Conservation (phyloP, 2,888 invertebrate genomes). For the Carcina quercana region DNA sequence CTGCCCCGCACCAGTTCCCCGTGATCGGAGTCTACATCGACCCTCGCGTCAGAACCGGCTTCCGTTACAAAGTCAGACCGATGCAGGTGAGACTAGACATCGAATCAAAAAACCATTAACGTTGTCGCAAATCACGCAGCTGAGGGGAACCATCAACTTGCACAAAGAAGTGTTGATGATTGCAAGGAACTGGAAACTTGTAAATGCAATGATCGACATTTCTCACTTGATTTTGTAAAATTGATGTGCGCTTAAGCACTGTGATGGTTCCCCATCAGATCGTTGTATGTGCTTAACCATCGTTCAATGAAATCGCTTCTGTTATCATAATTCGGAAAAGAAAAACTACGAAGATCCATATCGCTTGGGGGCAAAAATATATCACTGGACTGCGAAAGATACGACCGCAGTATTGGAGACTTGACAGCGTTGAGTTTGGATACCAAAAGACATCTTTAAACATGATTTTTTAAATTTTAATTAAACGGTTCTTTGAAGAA, state of each 20-base stretch:
- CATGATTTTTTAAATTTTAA: slow-evolving; percentile 27
- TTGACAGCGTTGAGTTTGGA: slow-evolving; percentile 28
- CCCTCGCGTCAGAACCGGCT: slow-evolving; percentile 81
- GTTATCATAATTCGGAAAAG: slow-evolving; percentile 44
- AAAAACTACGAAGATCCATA: slow-evolving; percentile 68
- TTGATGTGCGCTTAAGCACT: slow-evolving; percentile 8
- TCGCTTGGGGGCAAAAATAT: slow-evolving; percentile 49
- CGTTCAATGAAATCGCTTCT: slow-evolving; percentile 44
- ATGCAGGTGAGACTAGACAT: slow-evolving; percentile 71
- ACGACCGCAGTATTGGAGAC: slow-evolving; percentile 26
- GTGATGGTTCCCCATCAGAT: slow-evolving; percentile 40
- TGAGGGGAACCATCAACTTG: slow-evolving; percentile 45
- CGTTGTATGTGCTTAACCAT: slow-evolving; percentile 59
- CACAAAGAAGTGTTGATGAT: slow-evolving; percentile 54
- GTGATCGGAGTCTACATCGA: slow-evolving; percentile 84
- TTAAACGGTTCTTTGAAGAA: neutral
- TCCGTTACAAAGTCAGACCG: slow-evolving; percentile 81
- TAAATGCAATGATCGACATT: slow-evolving; percentile 58
- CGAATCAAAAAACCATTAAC: slow-evolving; percentile 26
- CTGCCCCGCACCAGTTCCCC: slow-evolving; percentile 78
- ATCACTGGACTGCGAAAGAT: slow-evolving; percentile 51
- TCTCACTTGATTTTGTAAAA: slow-evolving; percentile 18
- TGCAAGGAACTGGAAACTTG: slow-evolving; percentile 30
- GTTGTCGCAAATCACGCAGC: slow-evolving; percentile 25
- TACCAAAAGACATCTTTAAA: slow-evolving; percentile 35